Evolutionary conservation across 2,113 vertebrate genomes (phyloP).

Genomic region (Aythya baeri): DNA sequence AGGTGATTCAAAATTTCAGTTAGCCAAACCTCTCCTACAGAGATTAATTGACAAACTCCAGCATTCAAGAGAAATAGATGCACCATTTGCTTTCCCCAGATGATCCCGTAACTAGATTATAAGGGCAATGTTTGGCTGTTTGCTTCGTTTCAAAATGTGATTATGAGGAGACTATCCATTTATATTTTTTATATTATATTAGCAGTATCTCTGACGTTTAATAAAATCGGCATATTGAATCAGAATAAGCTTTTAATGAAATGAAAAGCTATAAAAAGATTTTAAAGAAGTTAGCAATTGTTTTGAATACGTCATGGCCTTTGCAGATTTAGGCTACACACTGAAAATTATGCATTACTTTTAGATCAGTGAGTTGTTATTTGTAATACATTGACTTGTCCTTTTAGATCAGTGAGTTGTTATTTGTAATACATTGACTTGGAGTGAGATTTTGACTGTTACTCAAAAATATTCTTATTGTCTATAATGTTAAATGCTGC

Average conservation of each 20-base stretch:
- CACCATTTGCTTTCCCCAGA: neutral
- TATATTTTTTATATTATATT: neutral
- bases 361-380: neutral
- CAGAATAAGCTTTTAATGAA: neutral
- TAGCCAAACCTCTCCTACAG: neutral
- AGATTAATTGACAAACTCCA: neutral
- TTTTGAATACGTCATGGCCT: neutral
- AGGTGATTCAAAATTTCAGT: neutral
- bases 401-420: neutral
- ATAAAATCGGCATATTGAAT: neutral
- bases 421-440: neutral
- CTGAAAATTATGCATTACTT: rapidly evolving
- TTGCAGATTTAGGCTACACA: neutral
- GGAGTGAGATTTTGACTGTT: neutral
- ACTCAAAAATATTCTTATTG: neutral
- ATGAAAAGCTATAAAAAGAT: neutral
- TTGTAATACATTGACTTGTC: neutral
- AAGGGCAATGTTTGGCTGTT: neutral
- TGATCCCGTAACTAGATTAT: neutral
- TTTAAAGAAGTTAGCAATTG: neutral
- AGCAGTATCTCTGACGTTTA: neutral
- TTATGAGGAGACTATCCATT: neutral
- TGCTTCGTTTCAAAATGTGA: neutral
- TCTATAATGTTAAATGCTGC: neutral
- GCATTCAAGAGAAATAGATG: neutral